These are phyloP conservation scores for Halcyon badia DNA, from an alignment of 2,797 vertebrate species.

Conservation along the genomic window DNA sequence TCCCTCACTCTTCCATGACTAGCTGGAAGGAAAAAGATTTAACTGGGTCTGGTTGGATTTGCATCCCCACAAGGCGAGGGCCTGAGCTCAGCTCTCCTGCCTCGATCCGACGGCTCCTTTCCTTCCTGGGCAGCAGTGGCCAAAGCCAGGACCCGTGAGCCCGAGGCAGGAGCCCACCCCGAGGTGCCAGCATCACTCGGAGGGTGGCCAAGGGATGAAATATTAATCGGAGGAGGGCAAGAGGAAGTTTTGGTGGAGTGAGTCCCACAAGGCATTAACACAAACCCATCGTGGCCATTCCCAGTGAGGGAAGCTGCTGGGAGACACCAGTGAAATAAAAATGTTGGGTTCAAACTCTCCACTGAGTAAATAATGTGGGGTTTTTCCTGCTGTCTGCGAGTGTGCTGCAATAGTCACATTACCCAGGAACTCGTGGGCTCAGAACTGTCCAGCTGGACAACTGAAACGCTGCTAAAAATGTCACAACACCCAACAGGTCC, in stretches of 20 bases:
- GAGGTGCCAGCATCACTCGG: accelerated
- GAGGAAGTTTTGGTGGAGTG: not conserved
- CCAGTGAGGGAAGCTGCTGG: not conserved
- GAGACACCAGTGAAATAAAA: not conserved
- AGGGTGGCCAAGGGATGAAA: too few relatives aligned
- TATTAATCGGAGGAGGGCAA: too few relatives aligned
- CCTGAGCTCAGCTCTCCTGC: not conserved
- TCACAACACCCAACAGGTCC: not conserved
- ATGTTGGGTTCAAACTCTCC: not conserved
- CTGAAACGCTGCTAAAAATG: not conserved
- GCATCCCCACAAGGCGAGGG: not conserved
- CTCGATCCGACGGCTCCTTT: too few relatives aligned
- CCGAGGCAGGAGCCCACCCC: not conserved
- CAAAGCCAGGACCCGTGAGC: not conserved
- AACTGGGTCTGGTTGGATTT: accelerated
- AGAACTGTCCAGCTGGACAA: not conserved
- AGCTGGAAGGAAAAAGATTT: not conserved
- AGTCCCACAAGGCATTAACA: not conserved
- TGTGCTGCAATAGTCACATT: accelerated
- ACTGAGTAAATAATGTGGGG: not conserved
- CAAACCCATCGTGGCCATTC: accelerated
- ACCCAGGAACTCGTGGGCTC: accelerated
- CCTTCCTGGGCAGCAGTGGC: not conserved
- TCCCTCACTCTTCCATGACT: accelerated
- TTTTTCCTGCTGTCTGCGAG: not conserved